Conservation (phyloP, 2,113 vertebrate genomes). For the Otocyon megalotis region DNA sequence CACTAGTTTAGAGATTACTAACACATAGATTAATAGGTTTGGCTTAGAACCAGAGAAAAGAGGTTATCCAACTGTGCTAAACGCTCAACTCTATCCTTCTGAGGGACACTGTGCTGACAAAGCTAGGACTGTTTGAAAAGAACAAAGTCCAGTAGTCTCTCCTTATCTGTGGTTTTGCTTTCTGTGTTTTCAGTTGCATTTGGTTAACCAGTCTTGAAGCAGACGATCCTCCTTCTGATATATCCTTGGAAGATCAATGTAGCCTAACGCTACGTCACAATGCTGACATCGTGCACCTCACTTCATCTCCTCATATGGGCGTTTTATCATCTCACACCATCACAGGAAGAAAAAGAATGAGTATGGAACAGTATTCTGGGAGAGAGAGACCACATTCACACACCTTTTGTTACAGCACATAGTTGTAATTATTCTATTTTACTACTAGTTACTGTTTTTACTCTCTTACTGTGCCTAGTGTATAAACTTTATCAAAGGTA, state of each 20-base stretch:
- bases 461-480: neutral
- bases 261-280: neutral
- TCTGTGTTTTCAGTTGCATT: neutral
- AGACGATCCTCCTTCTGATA: neutral
- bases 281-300: too few species aligned
- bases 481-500: neutral
- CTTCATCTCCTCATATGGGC: neutral
- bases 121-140: neutral
- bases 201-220: neutral
- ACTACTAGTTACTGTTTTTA: neutral
- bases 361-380: neutral
- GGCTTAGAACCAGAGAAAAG: neutral
- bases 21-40: neutral
- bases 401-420: neutral
- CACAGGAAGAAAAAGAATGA: neutral
- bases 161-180: neutral
- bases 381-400: neutral
- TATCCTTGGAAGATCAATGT: neutral
- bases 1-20: neutral
- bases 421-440: neutral
- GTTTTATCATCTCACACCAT: neutral
- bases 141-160: neutral
- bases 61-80: neutral
- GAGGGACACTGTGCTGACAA: neutral
- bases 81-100: neutral